These are phyloP conservation scores for Platygyra sinensis DNA, from an alignment of 64 coral and sea anemone genomes.

Conservation along the genomic window DNA sequence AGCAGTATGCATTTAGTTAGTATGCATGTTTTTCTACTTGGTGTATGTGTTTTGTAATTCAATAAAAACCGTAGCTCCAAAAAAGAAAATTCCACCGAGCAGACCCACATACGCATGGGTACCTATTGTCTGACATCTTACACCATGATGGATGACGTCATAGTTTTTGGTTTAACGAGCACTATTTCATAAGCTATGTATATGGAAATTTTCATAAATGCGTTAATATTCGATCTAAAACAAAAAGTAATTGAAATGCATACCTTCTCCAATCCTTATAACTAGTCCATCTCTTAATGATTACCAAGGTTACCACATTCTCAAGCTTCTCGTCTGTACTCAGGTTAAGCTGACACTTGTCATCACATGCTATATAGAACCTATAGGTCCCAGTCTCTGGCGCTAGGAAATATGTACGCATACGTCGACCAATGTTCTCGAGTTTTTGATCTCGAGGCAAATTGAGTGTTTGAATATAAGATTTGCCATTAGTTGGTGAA, in stretches of 20 bases:
- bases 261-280: slow-evolving; percentile 78
- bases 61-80: too few species aligned
- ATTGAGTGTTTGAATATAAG: slow-evolving; percentile 47
- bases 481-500: not conserved
- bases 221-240: too few species aligned
- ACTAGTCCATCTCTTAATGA: not conserved
- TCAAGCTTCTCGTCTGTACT: slow-evolving; percentile 44
- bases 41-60: too few species aligned
- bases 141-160: too few species aligned
- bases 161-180: too few species aligned
- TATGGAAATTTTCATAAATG: too few species aligned
- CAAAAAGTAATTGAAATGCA: not conserved
- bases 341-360: slow-evolving; percentile 64
- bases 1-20: too few species aligned
- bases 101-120: too few species aligned
- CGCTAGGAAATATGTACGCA: slow-evolving; percentile 66
- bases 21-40: too few species aligned
- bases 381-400: slow-evolving; percentile 74
- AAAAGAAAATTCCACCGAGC: too few species aligned
- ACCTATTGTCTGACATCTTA: too few species aligned
- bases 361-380: slow-evolving; percentile 78
- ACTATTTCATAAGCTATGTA: too few species aligned
- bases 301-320: slow-evolving; percentile 23
- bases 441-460: not conserved
- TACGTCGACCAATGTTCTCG: slow-evolving; percentile 45